Conservation (phyloP, 2,797 vertebrate genomes). For the Columba guinea region DNA sequence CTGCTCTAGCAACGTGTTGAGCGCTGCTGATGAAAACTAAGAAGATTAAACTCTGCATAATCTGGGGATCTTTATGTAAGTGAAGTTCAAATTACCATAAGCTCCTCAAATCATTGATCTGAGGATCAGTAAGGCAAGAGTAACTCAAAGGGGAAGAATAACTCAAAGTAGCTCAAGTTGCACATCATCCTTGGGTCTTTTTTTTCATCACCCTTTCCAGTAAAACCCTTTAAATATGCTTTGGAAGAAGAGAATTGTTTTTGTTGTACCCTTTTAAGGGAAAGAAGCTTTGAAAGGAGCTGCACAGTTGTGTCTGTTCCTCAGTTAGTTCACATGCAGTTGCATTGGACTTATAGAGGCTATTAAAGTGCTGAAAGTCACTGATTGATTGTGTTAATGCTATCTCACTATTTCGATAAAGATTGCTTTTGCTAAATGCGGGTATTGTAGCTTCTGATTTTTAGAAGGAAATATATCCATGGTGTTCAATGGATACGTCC, state of each 20-base stretch:
- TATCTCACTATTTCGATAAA: not conserved
- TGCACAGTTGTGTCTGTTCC: not conserved
- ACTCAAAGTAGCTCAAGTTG: not conserved
- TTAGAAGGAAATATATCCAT: not conserved
- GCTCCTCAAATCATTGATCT: slow-evolving; percentile 20
- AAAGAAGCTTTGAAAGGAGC: not conserved
- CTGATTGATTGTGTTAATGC: not conserved
- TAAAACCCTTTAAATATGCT: not conserved
- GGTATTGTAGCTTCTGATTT: not conserved
- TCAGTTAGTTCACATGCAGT: not conserved
- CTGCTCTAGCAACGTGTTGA: not conserved
- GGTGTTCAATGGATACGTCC: not conserved
- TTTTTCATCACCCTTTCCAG: rapidly evolving
- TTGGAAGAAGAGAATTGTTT: not conserved
- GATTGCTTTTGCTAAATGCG: not conserved
- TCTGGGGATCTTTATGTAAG: slow-evolving; percentile 48
- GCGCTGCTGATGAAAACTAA: slow-evolving; percentile 39
- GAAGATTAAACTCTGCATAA: slow-evolving; percentile 53
- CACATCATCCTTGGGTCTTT: not conserved
- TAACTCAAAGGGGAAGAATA: not conserved
- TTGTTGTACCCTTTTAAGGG: not conserved
- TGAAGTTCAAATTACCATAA: slow-evolving; percentile 51
- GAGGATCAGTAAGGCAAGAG: not conserved
- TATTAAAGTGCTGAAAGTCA: not conserved
- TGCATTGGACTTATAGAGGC: not conserved